A percentile compares a stretch with the other conserved stretches of the same genome.
phyloP scores from a whole-genome alignment of 2,888 invertebrate species.

The Tenodera sinensis region DNA sequence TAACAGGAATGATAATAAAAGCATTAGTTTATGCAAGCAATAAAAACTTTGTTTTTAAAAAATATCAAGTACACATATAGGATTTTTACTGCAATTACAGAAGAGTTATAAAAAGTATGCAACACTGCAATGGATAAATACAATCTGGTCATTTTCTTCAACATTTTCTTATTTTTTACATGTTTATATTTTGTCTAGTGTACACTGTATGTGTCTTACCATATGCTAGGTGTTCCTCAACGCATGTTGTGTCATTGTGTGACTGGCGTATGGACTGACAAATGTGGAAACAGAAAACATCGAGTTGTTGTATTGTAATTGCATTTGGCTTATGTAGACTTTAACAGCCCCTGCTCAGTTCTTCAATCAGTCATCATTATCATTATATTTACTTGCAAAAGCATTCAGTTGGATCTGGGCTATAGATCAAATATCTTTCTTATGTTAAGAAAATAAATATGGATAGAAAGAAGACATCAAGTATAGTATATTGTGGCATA shows the following conservation, averaged over 20 bases:
- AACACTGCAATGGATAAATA: neutral
- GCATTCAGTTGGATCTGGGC: neutral
- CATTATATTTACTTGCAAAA: neutral
- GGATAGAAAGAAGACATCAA: no score
- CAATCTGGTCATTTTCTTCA: neutral
- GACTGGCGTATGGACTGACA: neutral
- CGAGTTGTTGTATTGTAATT: constrained; percentile 1
- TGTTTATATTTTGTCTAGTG: constrained; percentile 30
- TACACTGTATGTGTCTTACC: constrained; percentile 31
- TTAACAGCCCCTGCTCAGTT: neutral
- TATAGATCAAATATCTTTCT: neutral
- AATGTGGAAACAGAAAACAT: constrained; percentile 2
- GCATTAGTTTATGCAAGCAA: no score
- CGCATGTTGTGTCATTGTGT: constrained; percentile 3
- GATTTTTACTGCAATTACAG: neutral
- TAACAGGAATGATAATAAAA: no score
- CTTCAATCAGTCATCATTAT: neutral
- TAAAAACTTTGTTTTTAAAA: no score
- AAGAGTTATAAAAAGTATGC: neutral
- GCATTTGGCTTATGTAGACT: constrained; percentile 5
- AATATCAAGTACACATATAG: no score
- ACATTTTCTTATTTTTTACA: constrained; percentile 20
- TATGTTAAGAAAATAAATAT: no score
- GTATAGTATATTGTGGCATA: no score
- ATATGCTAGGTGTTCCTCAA: constrained; percentile 27